Conservation (phyloP, 2,113 vertebrate species). For the Callipepla squamata region DNA sequence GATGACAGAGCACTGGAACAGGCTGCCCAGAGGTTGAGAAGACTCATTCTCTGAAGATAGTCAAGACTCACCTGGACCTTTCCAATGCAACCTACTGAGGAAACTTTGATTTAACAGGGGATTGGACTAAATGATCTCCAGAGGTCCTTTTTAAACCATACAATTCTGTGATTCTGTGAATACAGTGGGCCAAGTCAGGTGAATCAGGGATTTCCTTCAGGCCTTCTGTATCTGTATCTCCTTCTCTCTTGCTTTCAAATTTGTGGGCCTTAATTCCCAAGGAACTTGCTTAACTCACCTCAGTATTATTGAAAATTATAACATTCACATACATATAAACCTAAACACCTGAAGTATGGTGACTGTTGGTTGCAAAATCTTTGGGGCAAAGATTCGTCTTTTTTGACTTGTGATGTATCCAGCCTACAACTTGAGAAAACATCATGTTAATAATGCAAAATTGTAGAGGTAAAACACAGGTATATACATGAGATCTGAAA, state of each 20-base stretch:
- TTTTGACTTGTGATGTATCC: background rate
- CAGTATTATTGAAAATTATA: background rate
- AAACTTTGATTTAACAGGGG: too few species aligned
- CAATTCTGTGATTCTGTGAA: background rate
- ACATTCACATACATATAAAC: background rate
- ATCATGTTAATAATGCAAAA: background rate
- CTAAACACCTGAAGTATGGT: background rate
- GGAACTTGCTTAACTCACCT: background rate
- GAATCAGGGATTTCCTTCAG: background rate
- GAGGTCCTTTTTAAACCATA: too few species aligned
- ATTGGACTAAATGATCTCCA: too few species aligned
- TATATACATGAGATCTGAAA: background rate
- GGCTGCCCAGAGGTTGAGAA: too few species aligned
- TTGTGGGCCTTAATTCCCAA: background rate
- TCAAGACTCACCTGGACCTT: too few species aligned
- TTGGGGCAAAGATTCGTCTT: background rate
- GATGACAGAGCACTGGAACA: too few species aligned
- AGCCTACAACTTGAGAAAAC: background rate
- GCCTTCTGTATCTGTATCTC: background rate
- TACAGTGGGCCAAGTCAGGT: background rate
- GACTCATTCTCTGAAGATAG: too few species aligned
- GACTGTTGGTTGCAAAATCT: background rate
- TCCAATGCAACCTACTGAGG: too few species aligned
- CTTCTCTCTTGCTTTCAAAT: background rate
- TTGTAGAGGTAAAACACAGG: background rate